phyloP scores from a whole-genome alignment of 2,888 invertebrate species.

The Pteria penguin region DNA sequence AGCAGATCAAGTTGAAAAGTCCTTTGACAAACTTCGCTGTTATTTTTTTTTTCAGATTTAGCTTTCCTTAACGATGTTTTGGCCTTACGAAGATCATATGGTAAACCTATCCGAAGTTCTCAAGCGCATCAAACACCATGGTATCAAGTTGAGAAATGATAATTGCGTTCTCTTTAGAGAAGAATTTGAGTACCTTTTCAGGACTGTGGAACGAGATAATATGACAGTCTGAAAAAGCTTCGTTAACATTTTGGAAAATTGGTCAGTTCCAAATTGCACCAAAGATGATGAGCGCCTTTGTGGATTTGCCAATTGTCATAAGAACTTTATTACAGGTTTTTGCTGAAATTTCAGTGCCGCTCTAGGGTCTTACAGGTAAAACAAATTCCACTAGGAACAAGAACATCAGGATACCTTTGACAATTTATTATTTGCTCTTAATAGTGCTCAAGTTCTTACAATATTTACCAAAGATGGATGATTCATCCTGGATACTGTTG shows the following conservation, averaged over 20 bases:
- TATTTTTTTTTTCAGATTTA: no score
- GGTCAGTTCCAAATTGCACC: slow-evolving; percentile 29
- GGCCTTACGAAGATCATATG: slow-evolving; percentile 37
- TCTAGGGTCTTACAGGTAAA: slow-evolving; percentile 24
- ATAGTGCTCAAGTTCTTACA: slow-evolving; percentile 22
- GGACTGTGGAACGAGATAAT: slow-evolving; percentile 22
- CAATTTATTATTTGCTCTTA: not conserved
- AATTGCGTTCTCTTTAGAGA: slow-evolving; percentile 46
- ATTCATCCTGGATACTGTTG: slow-evolving; percentile 34
- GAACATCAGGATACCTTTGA: slow-evolving; percentile 28
- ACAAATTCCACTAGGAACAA: slow-evolving; percentile 28
- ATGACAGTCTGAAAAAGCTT: slow-evolving; percentile 6
- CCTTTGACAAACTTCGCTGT: no score
- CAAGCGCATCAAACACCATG: slow-evolving; percentile 32
- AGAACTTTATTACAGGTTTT: slow-evolving; percentile 35
- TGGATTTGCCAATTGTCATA: slow-evolving; percentile 45
- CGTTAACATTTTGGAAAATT: slow-evolving; percentile 6
- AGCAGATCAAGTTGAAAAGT: no score
- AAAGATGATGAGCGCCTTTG: slow-evolving; percentile 38
- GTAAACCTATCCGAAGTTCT: slow-evolving; percentile 36
- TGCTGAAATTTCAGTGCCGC: slow-evolving; percentile 33
- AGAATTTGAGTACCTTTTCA: slow-evolving; percentile 46
- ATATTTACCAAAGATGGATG: slow-evolving; percentile 24
- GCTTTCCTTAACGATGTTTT: slow-evolving; percentile 50
- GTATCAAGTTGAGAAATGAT: slow-evolving; percentile 44